A percentile compares a stretch with the other conserved stretches of the same genome.
phyloP scores from a whole-genome alignment of 2,888 invertebrate species.

The Microchrysa polita region DNA sequence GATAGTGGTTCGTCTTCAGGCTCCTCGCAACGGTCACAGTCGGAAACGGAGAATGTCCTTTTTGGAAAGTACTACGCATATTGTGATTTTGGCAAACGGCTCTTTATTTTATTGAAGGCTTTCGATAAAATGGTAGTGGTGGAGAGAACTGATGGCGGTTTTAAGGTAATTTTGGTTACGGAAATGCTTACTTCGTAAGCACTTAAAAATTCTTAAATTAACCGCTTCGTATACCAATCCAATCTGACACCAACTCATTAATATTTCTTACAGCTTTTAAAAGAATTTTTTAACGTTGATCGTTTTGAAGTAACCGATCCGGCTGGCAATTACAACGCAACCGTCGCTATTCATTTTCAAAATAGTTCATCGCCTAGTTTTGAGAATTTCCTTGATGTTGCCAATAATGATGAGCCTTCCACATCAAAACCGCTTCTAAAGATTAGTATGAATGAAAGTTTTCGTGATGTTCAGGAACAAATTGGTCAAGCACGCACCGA shows the following conservation, averaged over 20 bases:
- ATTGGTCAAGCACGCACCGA: slow-evolving; percentile 27
- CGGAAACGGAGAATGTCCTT: neutral
- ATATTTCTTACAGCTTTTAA: slow-evolving; percentile 38
- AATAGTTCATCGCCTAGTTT: neutral
- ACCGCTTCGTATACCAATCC: no score
- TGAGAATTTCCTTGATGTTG: neutral
- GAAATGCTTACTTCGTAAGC: no score
- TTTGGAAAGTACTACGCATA: slow-evolving; percentile 44
- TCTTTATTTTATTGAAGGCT: slow-evolving; percentile 43
- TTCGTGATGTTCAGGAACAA: neutral
- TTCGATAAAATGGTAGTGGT: slow-evolving; percentile 45
- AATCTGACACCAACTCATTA: no score
- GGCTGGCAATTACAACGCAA: slow-evolving; percentile 31
- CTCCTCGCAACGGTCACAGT: slow-evolving; percentile 16
- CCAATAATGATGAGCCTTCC: neutral
- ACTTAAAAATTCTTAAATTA: no score
- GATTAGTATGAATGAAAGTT: slow-evolving; percentile 1
- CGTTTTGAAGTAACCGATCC: slow-evolving; percentile 47
- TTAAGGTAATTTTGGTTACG: no score
- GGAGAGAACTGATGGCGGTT: slow-evolving; percentile 28
- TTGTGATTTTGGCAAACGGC: slow-evolving; percentile 3
- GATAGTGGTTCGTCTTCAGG: slow-evolving; percentile 12
- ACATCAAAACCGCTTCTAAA: neutral
- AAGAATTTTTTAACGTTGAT: slow-evolving; percentile 40
- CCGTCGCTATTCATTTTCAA: slow-evolving; percentile 28